phyloP scores from a whole-genome alignment of 2,113 vertebrate genomes.

The Bos javanicus region DNA sequence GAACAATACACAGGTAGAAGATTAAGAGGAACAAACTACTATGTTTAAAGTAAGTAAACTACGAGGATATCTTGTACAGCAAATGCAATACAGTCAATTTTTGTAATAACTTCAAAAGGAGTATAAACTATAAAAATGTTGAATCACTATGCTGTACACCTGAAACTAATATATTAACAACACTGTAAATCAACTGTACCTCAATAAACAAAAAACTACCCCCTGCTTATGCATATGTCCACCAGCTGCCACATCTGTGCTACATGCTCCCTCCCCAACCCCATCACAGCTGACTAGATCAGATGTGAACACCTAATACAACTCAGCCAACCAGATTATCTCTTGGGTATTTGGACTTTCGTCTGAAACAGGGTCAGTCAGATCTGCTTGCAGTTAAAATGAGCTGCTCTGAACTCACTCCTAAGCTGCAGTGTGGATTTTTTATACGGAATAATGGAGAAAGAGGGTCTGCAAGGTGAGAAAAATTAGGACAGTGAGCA shows the following conservation, averaged over 20 bases:
- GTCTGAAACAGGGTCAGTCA: neutral
- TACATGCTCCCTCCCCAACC: neutral
- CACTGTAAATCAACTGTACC: neutral
- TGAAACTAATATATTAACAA: neutral
- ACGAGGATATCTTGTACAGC: neutral
- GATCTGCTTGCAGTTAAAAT: neutral
- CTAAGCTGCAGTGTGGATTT: neutral
- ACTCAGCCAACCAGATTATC: neutral
- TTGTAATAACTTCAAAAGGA: neutral
- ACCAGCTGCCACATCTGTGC: neutral
- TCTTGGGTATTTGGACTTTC: neutral
- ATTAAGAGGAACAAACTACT: neutral
- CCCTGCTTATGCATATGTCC: neutral
- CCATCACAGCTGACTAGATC: neutral
- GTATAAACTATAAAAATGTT: neutral
- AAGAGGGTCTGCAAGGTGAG: neutral
- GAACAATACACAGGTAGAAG: neutral
- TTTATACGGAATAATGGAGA: neutral
- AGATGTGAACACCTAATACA: neutral
- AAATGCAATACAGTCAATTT: neutral
- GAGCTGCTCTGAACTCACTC: neutral
- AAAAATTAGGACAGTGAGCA: neutral
- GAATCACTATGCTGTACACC: neutral
- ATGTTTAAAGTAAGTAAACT: neutral
- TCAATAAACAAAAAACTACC: neutral